Base-by-base conservation (phyloP, 2,888 invertebrate genomes). In the Linnaemya vulpina region DNA sequence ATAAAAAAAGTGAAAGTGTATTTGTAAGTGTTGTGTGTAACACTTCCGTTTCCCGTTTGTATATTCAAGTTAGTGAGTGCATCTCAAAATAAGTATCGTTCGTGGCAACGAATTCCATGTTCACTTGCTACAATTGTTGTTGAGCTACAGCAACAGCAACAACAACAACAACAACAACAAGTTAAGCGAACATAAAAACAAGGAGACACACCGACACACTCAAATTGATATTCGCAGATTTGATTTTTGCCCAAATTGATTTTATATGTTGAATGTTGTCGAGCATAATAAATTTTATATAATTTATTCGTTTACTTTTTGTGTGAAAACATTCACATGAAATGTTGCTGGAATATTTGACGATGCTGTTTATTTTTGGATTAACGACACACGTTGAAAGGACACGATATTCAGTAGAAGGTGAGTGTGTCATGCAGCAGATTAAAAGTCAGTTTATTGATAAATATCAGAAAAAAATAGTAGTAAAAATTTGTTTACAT, bases 341-440 rank as follows among this genome's bases (percentile, higher is more conserved):
- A 91, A 92, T 92, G 92, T 92, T 92, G 92, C 92, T 92, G 91
- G 92, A 92, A 92, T 90, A 92, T 91, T 87, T 90, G 88, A 90
- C 90, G 89, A 88, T 91, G 90, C 89, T 92, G 87, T 88, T 91
- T 90, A 90, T 92, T 89, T 91, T 92, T 90, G 92, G 92, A 92
- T 91, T 92, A 92, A 89, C 90, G 89, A 89, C 90, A 88, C 89
- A 90, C 79, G 87, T 89, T 87, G 90, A 90, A 87, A 89, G 90
- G 88, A 90, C 89, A 79, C 88, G 87, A 86, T 88, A 87, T 77
- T 79, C 86, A 86, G 87, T 86, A 71, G 88, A 89, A 87, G 91
- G 91, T 91, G 87, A 89, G 90, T 89, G 7, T 43, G 8, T 30
- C 7, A 30, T 30, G 2, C n/a, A n/a, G n/a, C n/a, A n/a, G n/a